Percentiles rank a stretch among this genome's conserved stretches.
phyloP scores from a whole-genome alignment of 2,888 invertebrate species.

The Drosophila affinis region DNA sequence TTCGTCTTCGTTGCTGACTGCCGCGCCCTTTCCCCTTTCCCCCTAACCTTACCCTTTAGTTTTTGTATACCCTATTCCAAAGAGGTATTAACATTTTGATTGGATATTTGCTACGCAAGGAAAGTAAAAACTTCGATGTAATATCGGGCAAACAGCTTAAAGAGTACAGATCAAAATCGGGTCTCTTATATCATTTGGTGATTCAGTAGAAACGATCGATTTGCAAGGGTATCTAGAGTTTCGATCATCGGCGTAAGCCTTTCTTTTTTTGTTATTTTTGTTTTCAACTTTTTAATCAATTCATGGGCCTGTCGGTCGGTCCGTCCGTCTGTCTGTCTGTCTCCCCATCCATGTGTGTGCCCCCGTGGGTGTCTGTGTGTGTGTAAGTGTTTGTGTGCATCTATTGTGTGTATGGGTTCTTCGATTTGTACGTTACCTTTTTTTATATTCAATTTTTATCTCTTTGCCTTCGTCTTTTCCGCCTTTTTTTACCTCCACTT shows the following conservation, averaged over 20 bases:
- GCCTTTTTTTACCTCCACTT: conserved; percentile 28
- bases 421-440: conserved; percentile 77
- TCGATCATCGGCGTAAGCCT: conserved; percentile 4
- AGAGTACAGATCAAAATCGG: not conserved
- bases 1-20: conserved; percentile 19
- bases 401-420: conserved; percentile 73
- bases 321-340: not conserved
- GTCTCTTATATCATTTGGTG: not conserved
- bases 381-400: conserved; percentile 68
- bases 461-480: conserved; percentile 78
- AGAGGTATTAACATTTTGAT: not conserved
- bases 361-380: conserved; percentile 17
- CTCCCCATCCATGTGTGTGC: not conserved
- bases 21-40: conserved; percentile 46
- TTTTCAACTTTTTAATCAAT: conserved; percentile 76
- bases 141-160: not conserved
- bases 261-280: conserved; percentile 45
- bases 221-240: not conserved
- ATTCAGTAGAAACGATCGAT: not conserved
- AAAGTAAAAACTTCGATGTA: not conserved
- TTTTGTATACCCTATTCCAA: not conserved
- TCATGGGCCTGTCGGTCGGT: conserved; percentile 58
- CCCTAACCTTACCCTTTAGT: conserved; percentile 13
- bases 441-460: conserved; percentile 78
- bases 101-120: not conserved